These are phyloP conservation scores for Colletes collaris DNA, from an alignment of 2,888 invertebrate species.

Conservation along the genomic window DNA sequence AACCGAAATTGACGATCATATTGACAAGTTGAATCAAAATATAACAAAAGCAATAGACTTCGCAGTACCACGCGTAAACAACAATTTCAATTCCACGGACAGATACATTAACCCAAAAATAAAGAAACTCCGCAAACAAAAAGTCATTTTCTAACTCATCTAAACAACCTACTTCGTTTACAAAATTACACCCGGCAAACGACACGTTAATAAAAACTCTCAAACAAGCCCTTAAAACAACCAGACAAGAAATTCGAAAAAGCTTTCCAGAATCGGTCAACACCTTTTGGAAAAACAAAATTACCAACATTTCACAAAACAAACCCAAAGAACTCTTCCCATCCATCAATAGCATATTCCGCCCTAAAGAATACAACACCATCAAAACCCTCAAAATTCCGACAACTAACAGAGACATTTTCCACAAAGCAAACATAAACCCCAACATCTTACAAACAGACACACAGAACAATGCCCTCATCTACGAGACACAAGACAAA, in stretches of 20 bases:
- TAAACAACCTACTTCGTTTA: not conserved
- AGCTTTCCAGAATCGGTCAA: constrained; percentile 5
- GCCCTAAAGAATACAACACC: not conserved
- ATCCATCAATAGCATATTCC: not conserved
- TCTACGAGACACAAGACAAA: too few species aligned
- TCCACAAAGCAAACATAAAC: not conserved
- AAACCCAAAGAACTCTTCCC: constrained; percentile 10
- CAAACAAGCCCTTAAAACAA: not conserved
- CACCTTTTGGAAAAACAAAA: constrained; percentile 11
- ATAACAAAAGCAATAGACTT: not conserved
- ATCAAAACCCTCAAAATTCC: constrained; percentile 1
- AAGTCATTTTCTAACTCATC: not conserved
- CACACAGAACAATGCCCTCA: too few species aligned
- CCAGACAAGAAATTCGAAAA: constrained; percentile 6
- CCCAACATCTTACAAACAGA: not conserved
- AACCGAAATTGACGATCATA: constrained; percentile 2
- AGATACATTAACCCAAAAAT: constrained; percentile 10
- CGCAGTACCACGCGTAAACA: not conserved
- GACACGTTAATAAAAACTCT: not conserved
- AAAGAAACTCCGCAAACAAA: not conserved
- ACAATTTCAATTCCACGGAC: constrained; percentile 16
- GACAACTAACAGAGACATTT: not conserved
- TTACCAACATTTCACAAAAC: not conserved
- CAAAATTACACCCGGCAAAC: not conserved
- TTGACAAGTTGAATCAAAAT: not conserved